Evolutionary conservation across 2,113 vertebrate species (phyloP).

Genomic region (Athene noctua): DNA sequence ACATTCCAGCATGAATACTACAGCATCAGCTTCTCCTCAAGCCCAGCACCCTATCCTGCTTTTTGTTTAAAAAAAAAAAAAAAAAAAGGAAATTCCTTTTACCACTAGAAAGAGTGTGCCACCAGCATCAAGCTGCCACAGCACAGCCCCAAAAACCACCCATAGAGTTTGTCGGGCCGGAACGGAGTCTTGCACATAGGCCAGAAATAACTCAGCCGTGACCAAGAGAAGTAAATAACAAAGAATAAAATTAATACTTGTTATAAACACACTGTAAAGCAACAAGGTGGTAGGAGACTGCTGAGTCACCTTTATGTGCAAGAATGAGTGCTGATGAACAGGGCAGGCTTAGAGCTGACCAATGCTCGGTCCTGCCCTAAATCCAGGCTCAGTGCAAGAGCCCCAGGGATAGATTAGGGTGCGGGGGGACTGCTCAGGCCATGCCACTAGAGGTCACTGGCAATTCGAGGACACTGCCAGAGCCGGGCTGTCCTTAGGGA

Average conservation of each 20-base stretch:
- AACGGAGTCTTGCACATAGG: not conserved
- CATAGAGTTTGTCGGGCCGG: fast-evolving
- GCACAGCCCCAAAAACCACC: not conserved
- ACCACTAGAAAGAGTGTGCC: not conserved
- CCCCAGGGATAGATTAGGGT: not conserved
- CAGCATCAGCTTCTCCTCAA: not conserved
- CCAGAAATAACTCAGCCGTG: not conserved
- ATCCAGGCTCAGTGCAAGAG: not conserved
- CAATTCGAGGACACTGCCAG: not conserved
- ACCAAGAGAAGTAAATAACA: not conserved
- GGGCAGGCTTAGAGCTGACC: not conserved
- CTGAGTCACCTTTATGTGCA: not conserved
- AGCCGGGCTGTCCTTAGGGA: not conserved
- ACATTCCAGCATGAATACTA: not conserved
- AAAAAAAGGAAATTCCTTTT: not conserved
- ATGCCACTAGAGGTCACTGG: constrained; percentile 9
- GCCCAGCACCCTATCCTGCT: not conserved
- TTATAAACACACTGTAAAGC: not conserved
- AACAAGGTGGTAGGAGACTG: not conserved
- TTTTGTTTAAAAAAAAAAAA: not conserved
- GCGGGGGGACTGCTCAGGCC: not conserved
- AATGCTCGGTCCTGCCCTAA: fast-evolving
- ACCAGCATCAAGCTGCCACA: not conserved
- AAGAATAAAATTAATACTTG: not conserved
- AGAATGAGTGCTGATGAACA: fast-evolving